These are phyloP conservation scores for Schizaphis graminum DNA, from an alignment of 2,888 invertebrate genomes.

Conservation along the genomic window DNA sequence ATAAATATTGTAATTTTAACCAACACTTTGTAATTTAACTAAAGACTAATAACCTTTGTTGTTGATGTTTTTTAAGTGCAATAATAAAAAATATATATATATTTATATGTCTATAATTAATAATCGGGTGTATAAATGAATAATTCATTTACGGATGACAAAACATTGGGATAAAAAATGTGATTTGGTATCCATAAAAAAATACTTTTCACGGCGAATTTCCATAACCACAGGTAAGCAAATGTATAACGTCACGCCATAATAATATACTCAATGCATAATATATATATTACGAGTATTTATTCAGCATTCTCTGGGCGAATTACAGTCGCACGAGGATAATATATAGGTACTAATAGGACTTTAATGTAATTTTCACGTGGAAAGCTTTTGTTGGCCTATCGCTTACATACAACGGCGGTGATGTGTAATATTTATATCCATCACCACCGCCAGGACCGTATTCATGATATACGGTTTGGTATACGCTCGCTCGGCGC, in stretches of 20 bases:
- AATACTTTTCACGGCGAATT: background rate
- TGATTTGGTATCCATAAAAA: background rate
- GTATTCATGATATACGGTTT: background rate
- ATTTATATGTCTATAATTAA: too few relatives aligned
- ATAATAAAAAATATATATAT: too few relatives aligned
- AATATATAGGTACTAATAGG: background rate
- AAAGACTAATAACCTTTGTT: too few relatives aligned
- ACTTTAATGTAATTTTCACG: background rate
- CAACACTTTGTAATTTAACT: too few relatives aligned
- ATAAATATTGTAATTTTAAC: too few relatives aligned
- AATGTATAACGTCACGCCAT: background rate
- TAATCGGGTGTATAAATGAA: background rate
- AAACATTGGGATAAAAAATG: background rate
- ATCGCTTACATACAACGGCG: background rate
- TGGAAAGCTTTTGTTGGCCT: background rate
- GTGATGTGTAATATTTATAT: background rate
- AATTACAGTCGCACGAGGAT: background rate
- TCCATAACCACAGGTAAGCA: background rate
- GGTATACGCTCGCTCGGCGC: background rate
- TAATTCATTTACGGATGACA: background rate
- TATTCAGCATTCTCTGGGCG: background rate
- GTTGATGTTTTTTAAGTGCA: too few relatives aligned
- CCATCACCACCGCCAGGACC: background rate
- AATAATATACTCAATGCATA: background rate
- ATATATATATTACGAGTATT: background rate